phyloP scores from a whole-genome alignment of 2,113 vertebrate species.

The Neoarius graeffei region DNA sequence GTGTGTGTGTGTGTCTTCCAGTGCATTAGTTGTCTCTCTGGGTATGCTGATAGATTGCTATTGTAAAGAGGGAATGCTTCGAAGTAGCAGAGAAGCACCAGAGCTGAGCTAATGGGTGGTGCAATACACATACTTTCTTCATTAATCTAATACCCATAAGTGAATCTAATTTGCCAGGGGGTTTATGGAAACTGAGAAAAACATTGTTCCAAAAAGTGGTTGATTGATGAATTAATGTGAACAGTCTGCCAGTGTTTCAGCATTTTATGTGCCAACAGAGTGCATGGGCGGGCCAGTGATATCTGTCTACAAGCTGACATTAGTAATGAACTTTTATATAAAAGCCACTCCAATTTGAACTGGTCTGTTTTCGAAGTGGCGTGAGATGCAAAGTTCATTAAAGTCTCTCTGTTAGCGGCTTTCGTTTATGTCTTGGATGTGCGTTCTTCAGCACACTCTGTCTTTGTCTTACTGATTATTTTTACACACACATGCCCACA shows the following conservation, averaged over 20 bases:
- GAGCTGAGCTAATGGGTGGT: slow-evolving; percentile 11
- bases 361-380: background rate
- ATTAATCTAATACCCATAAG: slow-evolving; percentile 16
- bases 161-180: background rate
- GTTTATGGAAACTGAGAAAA: slow-evolving; percentile 22
- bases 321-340: slow-evolving; percentile 13
- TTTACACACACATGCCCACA: background rate
- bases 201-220: slow-evolving; percentile 8
- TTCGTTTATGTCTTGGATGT: background rate
- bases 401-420: background rate
- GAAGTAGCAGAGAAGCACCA: background rate
- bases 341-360: background rate
- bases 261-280: slow-evolving; percentile 13
- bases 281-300: background rate
- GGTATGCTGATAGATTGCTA: slow-evolving; percentile 9
- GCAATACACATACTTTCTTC: slow-evolving; percentile 8
- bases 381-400: background rate
- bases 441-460: slow-evolving; percentile 2
- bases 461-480: slow-evolving; percentile 4
- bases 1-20: background rate
- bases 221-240: slow-evolving; percentile 7
- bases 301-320: background rate
- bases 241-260: slow-evolving; percentile 10
- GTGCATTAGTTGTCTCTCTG: background rate
- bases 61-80: background rate